Base-by-base conservation (phyloP, 2,797 vertebrate genomes). In the Molossus alvarezi region DNA sequence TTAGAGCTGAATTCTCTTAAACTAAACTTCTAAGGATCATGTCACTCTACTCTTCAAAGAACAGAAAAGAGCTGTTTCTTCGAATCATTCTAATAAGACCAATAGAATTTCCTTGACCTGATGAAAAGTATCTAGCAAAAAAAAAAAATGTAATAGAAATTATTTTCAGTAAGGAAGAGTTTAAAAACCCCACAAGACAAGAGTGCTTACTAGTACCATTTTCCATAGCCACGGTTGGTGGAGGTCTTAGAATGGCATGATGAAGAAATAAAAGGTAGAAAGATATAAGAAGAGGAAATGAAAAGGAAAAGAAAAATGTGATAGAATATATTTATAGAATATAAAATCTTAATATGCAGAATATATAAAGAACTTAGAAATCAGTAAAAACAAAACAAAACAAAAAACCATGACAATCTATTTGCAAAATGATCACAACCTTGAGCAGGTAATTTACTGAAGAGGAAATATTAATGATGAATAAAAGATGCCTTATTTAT, bases 1-100 rank as follows among this genome's bases (percentile, higher is more conserved):
- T 91, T 79, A 76, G 23, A 82, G 7, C 79, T 85, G 53, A 87
- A 62, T 90, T 91, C 27, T 88, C 14, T 80, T 77, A 71, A 75
- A 65, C 18, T 65, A 55, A n/a, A 76, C 55, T 88, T 88, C 41
- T 8, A 85, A 57, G 21, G 62, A 71, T 80, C 29, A 64, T 27
- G 60, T 64, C 58, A 55, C 5, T 76, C 11, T 23, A 67, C 12
- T 71, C 45, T 87, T 53, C 3, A 5, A 87, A 62, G 27, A 87
- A 25, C 8, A 51, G 71, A 65, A 90, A 92, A 88, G 48, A 93
- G 27, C 37, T 81, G 0, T 51, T 53, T 41, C 51, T 53, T 17
- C 53, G 90, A n/a, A 55, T 92, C 45, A 75, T 85, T 69, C n/a
- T 48, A 9, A 62, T 90, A 75, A 81, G 53, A 25, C 67, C 53